Percentiles rank a stretch among this genome's conserved stretches.
phyloP scores from a whole-genome alignment of 2,797 vertebrate species.

The Falco columbarius region DNA sequence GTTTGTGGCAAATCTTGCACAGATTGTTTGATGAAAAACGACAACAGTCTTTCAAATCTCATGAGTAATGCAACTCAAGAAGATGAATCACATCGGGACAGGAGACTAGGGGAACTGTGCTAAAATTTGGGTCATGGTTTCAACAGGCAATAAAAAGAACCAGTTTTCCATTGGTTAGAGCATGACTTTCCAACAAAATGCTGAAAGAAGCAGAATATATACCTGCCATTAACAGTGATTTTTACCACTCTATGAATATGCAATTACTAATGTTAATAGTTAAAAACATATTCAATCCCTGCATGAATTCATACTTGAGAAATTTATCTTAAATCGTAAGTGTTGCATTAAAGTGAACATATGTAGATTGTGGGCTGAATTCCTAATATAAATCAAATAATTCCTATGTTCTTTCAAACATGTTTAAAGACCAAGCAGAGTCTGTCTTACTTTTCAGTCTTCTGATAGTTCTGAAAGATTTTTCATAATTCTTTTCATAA shows the following conservation, averaged over 20 bases:
- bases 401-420: neutral
- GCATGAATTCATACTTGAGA: neutral
- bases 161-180: neutral
- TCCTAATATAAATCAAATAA: neutral
- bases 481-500: neutral
- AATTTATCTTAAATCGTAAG: neutral
- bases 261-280: neutral
- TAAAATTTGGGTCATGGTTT: neutral
- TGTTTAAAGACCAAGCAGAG: neutral
- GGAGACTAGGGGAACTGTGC: neutral
- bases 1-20: neutral
- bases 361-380: neutral
- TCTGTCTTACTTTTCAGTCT: neutral
- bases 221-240: neutral
- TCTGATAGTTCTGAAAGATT: neutral
- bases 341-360: neutral
- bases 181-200: neutral
- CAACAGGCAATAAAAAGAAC: neutral
- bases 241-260: neutral
- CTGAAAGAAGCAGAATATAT: neutral
- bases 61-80: neutral
- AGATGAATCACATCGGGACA: neutral
- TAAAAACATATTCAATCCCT: neutral
- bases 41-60: neutral
- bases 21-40: neutral